Evolutionary conservation across 1,140 invertebrate genomes (phyloP), one percentile per base, ranked within the genome.

Genomic region (Delia radicum): DNA sequence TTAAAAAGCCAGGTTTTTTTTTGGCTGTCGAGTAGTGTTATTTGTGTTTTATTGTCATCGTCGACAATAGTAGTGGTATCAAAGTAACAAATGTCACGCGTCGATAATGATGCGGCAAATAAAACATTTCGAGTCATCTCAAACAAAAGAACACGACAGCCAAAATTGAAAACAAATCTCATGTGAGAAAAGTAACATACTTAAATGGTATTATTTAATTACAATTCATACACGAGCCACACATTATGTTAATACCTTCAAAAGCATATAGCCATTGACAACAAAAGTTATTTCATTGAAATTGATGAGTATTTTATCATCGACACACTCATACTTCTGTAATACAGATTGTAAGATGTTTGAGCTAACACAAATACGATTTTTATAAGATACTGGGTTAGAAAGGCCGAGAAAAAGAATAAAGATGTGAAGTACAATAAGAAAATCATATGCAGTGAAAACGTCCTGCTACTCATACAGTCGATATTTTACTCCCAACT

Each of bases 201-300:
- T 55, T 55, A 55, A 55, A 55, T 55, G 48, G 48, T 55, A 21
- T 55, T 55, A 55, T 55, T 55, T 55, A 55, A 55, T 55, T 55
- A 55, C 48, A 55, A 24, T 55, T 21, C 48, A 55, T 24, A 55
- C 48, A 18, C 48, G 10, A 10, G 6, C 42, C 42, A 8, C 46
- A 55, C 46, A 55, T 55, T 15, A 42, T 3, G n/a, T 42, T 42
- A 42, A 42, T 42, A 42, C 37, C 3, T 42, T 42, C 8, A 13
- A 42, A 42, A 42, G 12, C 37, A 42, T 42, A 15, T 13, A 15
- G 37, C n/a, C 37, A 42, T 42, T 42, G 37, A 42, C 37, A 15
- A 42, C 37, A 42, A 42, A 42, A 42, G 37, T 42, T 42, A 10
- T 42, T 15, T 42, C 37, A 42, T n/a, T n/a, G n/a, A n/a, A 42